Evolutionary conservation across 1,140 invertebrate genomes (phyloP).

Genomic region (Zaprionus kolodkinae): DNA sequence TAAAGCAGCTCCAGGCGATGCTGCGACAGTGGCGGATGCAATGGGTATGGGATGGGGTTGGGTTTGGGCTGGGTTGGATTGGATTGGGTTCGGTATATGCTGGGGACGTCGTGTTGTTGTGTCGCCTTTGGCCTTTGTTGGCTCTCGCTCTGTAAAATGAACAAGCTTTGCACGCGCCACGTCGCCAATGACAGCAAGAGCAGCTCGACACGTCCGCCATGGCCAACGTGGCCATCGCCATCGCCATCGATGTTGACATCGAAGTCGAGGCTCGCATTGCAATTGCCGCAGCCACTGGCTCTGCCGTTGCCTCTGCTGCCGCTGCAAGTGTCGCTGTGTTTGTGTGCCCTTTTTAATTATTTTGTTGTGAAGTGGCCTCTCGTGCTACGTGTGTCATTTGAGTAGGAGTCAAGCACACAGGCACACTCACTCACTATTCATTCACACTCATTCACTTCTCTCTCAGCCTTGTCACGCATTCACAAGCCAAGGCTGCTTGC

Average conservation of each 20-base stretch:
- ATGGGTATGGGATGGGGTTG: background rate
- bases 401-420: background rate
- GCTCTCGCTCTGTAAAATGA: constrained; percentile 70
- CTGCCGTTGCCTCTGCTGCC: background rate
- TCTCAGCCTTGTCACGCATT: background rate
- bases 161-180: constrained; percentile 46
- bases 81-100: background rate
- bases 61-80: constrained; percentile 26
- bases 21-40: background rate
- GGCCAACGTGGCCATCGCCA: constrained; percentile 3
- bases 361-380: constrained; percentile 67
- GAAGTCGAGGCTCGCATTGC: constrained; percentile 53
- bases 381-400: constrained; percentile 35
- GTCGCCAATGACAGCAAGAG: constrained; percentile 53
- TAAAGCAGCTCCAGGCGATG: constrained; percentile 64
- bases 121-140: constrained; percentile 64
- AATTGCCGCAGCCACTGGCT: constrained; percentile 25
- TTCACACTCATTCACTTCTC: background rate
- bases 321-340: constrained; percentile 51
- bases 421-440: background rate
- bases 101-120: constrained; percentile 30
- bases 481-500: background rate
- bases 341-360: constrained; percentile 69
- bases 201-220: constrained; percentile 2
- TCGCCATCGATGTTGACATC: constrained; percentile 22